phyloP scores from a whole-genome alignment of 2,797 vertebrate genomes.

The Bradypus variegatus region DNA sequence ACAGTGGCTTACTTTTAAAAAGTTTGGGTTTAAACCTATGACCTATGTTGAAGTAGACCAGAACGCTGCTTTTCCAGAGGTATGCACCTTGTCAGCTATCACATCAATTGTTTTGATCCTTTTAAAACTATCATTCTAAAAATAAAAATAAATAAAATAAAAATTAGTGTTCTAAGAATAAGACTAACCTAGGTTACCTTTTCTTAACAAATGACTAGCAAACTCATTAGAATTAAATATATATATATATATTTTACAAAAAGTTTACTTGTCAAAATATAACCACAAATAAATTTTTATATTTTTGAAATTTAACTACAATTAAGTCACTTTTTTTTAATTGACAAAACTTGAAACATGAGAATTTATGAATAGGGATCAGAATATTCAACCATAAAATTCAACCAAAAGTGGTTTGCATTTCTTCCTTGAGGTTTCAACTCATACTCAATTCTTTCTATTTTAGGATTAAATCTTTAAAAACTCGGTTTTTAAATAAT shows the following conservation, averaged over 20 bases:
- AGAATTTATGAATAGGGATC: background rate
- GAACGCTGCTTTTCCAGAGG: background rate
- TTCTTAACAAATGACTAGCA: background rate
- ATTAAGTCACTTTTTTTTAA: background rate
- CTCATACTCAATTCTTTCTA: background rate
- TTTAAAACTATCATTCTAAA: background rate
- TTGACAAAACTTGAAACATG: background rate
- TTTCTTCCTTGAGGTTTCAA: background rate
- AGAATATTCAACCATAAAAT: background rate
- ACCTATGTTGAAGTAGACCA: background rate
- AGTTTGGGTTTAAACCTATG: background rate
- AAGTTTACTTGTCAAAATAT: constrained; percentile 8
- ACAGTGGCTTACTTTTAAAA: background rate
- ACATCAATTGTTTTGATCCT: background rate
- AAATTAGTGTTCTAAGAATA: background rate
- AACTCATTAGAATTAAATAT: background rate
- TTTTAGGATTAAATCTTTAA: constrained; percentile 19
- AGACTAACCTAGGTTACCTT: background rate
- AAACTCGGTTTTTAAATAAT: background rate
- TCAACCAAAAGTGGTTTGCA: background rate
- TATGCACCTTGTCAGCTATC: background rate
- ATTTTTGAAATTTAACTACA: constrained; percentile 2
- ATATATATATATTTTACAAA: background rate
- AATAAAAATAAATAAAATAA: background rate
- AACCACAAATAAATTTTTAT: background rate